Conservation (phyloP, 2,888 invertebrate genomes). For the Slavum lentiscoides region DNA sequence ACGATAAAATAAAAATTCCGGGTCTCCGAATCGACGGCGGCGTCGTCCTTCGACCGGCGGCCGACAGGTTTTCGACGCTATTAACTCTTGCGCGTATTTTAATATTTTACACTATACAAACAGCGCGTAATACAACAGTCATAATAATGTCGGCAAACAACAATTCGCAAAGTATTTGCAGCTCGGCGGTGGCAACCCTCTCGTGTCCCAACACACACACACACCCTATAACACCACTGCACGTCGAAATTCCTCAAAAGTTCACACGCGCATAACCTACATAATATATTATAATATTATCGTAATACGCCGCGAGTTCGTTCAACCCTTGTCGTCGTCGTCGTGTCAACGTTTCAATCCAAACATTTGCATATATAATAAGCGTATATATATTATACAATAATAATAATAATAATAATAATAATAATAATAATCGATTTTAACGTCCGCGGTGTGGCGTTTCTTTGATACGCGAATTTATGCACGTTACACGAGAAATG, state of each 20-base stretch:
- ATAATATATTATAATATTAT: too few relatives aligned
- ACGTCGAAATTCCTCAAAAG: neutral
- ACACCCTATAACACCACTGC: neutral
- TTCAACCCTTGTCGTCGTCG: neutral
- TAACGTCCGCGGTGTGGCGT: too few relatives aligned
- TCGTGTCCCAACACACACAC: too few relatives aligned
- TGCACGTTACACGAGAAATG: too few relatives aligned
- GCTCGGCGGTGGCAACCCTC: neutral
- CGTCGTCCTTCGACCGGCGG: neutral
- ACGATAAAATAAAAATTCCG: neutral
- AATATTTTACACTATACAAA: too few relatives aligned
- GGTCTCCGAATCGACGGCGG: too few relatives aligned
- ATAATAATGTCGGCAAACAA: neutral
- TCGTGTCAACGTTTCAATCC: neutral
- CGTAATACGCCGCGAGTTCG: neutral
- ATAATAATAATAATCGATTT: too few relatives aligned
- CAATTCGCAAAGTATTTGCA: slow-evolving; percentile 4
- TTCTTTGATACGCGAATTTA: too few relatives aligned
- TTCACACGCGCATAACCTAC: neutral
- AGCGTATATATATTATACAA: neutral
- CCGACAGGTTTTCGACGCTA: slow-evolving; percentile 18
- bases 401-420: too few relatives aligned
- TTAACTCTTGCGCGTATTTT: too few relatives aligned
- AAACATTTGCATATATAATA: neutral
- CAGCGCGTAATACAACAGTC: too few relatives aligned